Evolutionary conservation across 2,797 vertebrate genomes (phyloP), one percentile per base, ranked within the genome.

Genomic region (Oreortyx pictus): DNA sequence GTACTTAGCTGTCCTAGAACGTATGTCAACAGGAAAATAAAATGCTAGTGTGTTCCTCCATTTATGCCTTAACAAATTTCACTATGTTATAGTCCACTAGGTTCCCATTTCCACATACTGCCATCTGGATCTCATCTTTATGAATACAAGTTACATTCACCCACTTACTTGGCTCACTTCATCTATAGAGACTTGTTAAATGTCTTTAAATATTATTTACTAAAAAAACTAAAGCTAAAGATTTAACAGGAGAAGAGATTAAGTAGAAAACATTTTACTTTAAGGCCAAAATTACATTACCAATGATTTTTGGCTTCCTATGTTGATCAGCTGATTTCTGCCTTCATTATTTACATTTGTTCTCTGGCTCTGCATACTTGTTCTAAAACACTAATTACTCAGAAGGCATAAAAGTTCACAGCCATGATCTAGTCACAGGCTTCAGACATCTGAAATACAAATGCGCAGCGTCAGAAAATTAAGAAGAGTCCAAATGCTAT

Each of bases 111-210:
- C 77, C 1, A 1, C 52, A 46, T 90, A 86, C 77, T 62, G 31
- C 92, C 96, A 97, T 96, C 96, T 97, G 96, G 93, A 94, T 95
- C 72, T 96, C 91, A 94, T 96, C 76, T 93, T 71, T 72, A 85
- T 82, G 93, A 91, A 84, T 64, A 54, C 49, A 93, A 95, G 92
- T 87, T 76, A 94, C 65, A 90, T 89, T 96, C 82, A 94, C 90
- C 82, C 92, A 94, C 66, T 67, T 88, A 94, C 66, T 67, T 89
- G 82, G 91, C 85, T 85, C 62, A 59, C 70, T 92, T 89, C 83
- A 93, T 90, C 84, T 89, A 90, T 22, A 90, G 70, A 79, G 78
- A 92, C 86, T 95, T 90, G 80, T 94, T 96, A 96, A 95, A 89
- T 83, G 90, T 76, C 64, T 94, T 96, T 86, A 95, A 95, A 89